Base-by-base conservation (phyloP, 2,888 invertebrate species). In the Fissipunctia ypsillon region DNA sequence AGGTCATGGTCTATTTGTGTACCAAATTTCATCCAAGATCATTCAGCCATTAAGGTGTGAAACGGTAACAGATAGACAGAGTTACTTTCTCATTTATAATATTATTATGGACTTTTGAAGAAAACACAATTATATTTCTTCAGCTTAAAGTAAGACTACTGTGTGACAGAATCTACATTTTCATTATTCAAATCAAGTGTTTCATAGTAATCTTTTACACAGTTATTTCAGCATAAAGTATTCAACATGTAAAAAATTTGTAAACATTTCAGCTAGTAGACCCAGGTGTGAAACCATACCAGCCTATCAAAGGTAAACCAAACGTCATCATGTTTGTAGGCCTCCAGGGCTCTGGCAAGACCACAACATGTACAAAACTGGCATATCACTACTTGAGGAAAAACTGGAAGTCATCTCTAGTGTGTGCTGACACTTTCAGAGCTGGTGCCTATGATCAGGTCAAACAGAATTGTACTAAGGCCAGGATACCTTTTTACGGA, bases 281-380 rank as follows among this genome's bases (percentile, higher is more conserved):
- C 96, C 99, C 99, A 35, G 99, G 99, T 77, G 99, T 99, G 0
- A 99, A 99, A 93, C 98, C 99, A 7, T 99, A 98, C 96, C 98
- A 98, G 90, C 99, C 99, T 60, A 96, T 98, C 0, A 99, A 99
- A 96, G 99, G 99, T 67, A 98, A 98, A 91, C 97, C 98, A 60
- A 99, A 99, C 95, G 97, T 99, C 31, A 98, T 99, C 87, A 99
- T 99, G 99, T 99, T 99, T 97, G 99, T 99, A 69, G 99, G 99
- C 90, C 97, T 99, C 19, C 99, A 99, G 96, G 99, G 99, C 80
- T 99, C 99, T 73, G 99, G 99, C 86, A 99, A 99, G 97, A 99
- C 99, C 0, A 99, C 99, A 38, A 99, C 99, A 2, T 99, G 99
- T 96, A 99, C 99, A 81, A 99, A 99, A 97, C 96, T 99, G 90